Percentiles rank a stretch among this genome's conserved stretches.
Evolutionary conservation across 2,113 vertebrate species (phyloP).

Genomic region (Percopsis transmontana): DNA sequence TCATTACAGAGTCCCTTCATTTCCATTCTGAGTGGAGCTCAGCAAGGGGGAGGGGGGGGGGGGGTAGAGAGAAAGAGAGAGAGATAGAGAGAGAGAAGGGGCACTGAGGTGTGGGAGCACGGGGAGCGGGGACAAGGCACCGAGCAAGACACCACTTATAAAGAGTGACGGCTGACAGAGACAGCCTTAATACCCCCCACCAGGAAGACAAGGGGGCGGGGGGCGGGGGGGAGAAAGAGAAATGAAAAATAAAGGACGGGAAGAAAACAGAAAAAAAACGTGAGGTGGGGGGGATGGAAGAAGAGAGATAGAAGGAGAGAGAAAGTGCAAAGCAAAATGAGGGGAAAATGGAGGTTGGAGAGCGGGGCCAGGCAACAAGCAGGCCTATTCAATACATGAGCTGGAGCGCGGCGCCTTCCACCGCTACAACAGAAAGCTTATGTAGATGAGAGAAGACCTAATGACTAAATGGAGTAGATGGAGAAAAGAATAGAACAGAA

Average conservation of each 20-base stretch:
- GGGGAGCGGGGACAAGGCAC: constrained; percentile 71
- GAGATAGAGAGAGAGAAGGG: constrained; percentile 51
- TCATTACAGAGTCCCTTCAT: constrained; percentile 82
- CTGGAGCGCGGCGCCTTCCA: constrained; percentile 66
- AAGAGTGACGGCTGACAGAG: constrained; percentile 79
- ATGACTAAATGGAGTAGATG: constrained; percentile 75
- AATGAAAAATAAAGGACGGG: constrained; percentile 1
- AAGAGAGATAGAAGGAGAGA: background rate
- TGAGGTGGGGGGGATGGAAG: constrained; percentile 14
- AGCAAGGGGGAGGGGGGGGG: constrained; percentile 51
- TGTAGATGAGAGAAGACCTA: constrained; percentile 75
- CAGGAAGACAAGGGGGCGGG: constrained; percentile 55
- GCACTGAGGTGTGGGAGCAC: constrained; percentile 68
- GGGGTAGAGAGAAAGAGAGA: constrained; percentile 62
- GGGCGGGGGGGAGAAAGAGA: background rate
- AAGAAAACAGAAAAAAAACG: background rate
- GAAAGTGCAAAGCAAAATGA: constrained; percentile 19
- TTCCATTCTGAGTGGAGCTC: constrained; percentile 79
- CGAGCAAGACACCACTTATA: constrained; percentile 78
- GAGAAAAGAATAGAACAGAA: constrained; percentile 65
- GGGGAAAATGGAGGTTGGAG: constrained; percentile 53
- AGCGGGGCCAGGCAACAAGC: constrained; percentile 72
- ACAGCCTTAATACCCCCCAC: constrained; percentile 71
- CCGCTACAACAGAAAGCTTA: constrained; percentile 70
- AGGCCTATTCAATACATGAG: constrained; percentile 78